Conservation (phyloP, 2,888 invertebrate species). For the Ophion costatus region DNA sequence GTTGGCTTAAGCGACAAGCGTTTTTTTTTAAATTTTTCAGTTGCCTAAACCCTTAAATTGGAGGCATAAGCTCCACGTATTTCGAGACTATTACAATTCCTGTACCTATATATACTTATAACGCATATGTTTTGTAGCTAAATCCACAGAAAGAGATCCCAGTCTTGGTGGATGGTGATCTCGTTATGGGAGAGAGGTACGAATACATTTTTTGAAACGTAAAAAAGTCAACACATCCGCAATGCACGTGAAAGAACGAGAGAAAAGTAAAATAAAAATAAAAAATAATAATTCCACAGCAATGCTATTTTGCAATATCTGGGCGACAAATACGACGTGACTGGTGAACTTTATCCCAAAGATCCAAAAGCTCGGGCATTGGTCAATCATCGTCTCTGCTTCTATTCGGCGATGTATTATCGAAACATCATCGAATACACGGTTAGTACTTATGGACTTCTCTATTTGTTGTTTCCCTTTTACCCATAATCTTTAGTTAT, state of each 20-base stretch:
- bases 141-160: slow-evolving; percentile 93
- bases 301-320: slow-evolving; percentile 89
- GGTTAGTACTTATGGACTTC: slow-evolving; percentile 83
- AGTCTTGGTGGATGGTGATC: slow-evolving; percentile 91
- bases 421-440: slow-evolving; percentile 88
- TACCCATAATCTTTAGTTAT: neutral
- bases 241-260: neutral
- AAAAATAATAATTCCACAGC: slow-evolving; percentile 79
- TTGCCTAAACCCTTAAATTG: neutral
- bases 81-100: neutral
- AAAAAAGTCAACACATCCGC: neutral
- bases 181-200: slow-evolving; percentile 90
- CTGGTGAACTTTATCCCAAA: slow-evolving; percentile 88
- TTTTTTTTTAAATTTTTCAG: no score
- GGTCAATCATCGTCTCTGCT: slow-evolving; percentile 91
- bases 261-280: neutral
- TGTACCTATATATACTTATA: slow-evolving; percentile 58
- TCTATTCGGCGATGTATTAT: slow-evolving; percentile 91
- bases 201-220: slow-evolving; percentile 23
- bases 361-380: slow-evolving; percentile 89
- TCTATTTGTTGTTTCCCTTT: neutral
- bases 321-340: slow-evolving; percentile 89
- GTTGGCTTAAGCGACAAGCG: no score
- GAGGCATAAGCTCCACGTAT: neutral
- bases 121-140: slow-evolving; percentile 84